phyloP scores from a whole-genome alignment of 2,888 invertebrate species.

The Leistus spinibarbis region DNA sequence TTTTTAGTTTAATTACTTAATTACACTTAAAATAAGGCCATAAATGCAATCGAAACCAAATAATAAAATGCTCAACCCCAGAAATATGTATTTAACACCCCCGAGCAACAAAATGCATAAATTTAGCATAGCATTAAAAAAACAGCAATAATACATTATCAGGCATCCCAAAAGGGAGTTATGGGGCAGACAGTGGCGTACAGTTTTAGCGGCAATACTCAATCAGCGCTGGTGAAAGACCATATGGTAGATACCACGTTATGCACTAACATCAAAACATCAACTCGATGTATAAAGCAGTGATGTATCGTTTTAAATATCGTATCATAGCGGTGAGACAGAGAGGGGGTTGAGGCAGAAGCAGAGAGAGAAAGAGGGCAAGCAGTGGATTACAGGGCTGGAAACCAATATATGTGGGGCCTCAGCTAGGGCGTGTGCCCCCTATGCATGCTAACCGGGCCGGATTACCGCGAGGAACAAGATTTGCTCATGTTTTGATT shows the following conservation, averaged over 20 bases:
- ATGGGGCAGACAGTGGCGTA: too few relatives aligned
- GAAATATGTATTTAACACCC: too few relatives aligned
- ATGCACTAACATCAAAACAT: constrained; percentile 4
- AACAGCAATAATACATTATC: neutral
- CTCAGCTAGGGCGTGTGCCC: neutral
- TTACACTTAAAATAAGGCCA: too few relatives aligned
- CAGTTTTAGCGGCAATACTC: neutral
- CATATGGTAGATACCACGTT: constrained; percentile 5
- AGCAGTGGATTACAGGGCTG: constrained; percentile 9
- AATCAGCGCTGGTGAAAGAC: neutral
- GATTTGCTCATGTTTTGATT: constrained; percentile 18
- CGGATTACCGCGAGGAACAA: constrained; percentile 8
- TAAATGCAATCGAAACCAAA: too few relatives aligned
- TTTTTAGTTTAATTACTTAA: too few relatives aligned
- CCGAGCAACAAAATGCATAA: neutral
- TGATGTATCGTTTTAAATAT: constrained; percentile 28
- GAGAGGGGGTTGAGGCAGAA: too few relatives aligned
- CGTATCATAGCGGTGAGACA: neutral
- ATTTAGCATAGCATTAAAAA: neutral
- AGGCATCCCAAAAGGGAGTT: neutral
- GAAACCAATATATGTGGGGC: neutral
- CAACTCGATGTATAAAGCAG: neutral
- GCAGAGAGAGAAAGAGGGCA: too few relatives aligned
- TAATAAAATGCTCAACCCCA: too few relatives aligned
- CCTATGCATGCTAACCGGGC: constrained; percentile 12